Percentiles rank a stretch among this genome's conserved stretches.
Conservation (phyloP, 2,797 vertebrate genomes). For the Enteromius trimaculatus region DNA sequence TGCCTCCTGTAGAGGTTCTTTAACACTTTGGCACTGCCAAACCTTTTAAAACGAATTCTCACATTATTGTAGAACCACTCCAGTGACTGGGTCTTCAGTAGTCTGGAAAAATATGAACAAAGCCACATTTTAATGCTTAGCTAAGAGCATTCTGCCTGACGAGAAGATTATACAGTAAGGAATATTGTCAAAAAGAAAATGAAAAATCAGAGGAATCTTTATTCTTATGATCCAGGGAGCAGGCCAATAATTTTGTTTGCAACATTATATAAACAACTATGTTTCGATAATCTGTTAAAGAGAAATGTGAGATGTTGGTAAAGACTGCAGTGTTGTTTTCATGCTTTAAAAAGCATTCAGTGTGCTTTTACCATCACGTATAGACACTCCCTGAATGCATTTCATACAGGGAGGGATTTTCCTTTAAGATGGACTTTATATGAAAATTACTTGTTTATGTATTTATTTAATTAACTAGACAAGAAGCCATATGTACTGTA, state of each 20-base stretch:
- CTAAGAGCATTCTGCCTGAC: background rate
- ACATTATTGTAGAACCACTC: conserved; percentile 97
- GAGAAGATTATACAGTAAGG: background rate
- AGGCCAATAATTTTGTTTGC: background rate
- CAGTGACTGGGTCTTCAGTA: conserved; percentile 88
- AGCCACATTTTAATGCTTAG: background rate
- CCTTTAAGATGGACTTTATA: background rate
- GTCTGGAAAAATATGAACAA: conserved; percentile 71
- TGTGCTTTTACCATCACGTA: background rate
- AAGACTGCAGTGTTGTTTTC: background rate
- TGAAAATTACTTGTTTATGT: background rate
- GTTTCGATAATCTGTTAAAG: background rate
- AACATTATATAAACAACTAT: background rate
- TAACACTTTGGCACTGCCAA: conserved; percentile 95
- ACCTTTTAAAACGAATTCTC: conserved; percentile 92
- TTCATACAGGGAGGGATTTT: background rate
- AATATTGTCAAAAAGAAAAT: background rate
- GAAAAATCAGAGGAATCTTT: background rate
- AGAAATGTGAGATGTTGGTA: background rate
- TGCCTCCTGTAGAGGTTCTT: conserved; percentile 94
- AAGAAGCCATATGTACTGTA: background rate
- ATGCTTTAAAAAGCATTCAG: background rate
- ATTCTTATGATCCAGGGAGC: background rate
- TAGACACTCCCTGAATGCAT: background rate
- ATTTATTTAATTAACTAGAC: background rate